Conservation (phyloP, 2,888 invertebrate species). For the Drosophila prostipennis region DNA sequence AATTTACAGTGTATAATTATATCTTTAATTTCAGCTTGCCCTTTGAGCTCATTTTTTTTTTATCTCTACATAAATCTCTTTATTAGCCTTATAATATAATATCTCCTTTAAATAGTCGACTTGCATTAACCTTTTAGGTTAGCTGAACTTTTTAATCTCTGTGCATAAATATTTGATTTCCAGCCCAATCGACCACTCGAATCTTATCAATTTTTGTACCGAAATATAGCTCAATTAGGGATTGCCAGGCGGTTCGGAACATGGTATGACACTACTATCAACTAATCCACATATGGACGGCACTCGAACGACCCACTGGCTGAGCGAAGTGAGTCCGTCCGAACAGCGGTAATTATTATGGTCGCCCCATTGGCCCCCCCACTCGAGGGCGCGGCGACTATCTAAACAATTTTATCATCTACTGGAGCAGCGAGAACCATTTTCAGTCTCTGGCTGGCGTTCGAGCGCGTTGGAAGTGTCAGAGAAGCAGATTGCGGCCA, state of each 20-base stretch:
- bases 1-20: neutral
- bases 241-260: conserved; percentile 10
- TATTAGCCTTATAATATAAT: neutral
- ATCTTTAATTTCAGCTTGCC: no score
- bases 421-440: conserved; percentile 35
- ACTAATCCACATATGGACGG: conserved; percentile 34
- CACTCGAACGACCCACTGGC: conserved; percentile 1
- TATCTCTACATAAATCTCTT: neutral
- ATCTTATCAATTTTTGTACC: conserved; percentile 22
- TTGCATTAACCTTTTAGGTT: conserved; percentile 1
- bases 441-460: conserved; percentile 56
- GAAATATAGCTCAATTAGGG: conserved; percentile 32
- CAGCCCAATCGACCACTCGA: conserved; percentile 9
- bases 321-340: conserved; percentile 1
- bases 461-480: conserved; percentile 60
- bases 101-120: neutral
- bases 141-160: conserved; percentile 23
- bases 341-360: conserved; percentile 28
- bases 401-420: conserved; percentile 49
- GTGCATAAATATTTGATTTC: conserved; percentile 39
- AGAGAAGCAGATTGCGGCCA: conserved; percentile 15
- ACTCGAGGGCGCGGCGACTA: conserved; percentile 33
- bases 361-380: conserved; percentile 24
- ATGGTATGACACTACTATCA: conserved; percentile 14
- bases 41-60: neutral